A percentile compares a stretch with the other conserved stretches of the same genome.
Evolutionary conservation across 1,140 invertebrate genomes (phyloP).

Genomic region (Mercenaria mercenaria): DNA sequence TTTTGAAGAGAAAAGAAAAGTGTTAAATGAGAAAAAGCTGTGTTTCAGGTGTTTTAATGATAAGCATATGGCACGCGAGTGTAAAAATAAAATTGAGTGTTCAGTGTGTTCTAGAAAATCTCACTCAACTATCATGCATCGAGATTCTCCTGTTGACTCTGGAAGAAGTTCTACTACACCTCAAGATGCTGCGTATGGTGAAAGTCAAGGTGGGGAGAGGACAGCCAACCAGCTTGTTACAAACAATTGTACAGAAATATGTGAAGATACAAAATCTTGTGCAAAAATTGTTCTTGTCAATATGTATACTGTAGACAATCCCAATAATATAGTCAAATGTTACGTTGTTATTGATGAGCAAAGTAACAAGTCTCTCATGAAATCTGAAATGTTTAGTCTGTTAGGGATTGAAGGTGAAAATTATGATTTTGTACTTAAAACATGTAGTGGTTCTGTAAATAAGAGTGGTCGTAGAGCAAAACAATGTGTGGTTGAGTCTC

Average conservation of each 20-base stretch:
- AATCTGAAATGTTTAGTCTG: not conserved
- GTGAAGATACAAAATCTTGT: conserved; percentile 56
- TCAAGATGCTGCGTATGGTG: not conserved
- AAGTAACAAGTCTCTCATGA: conserved; percentile 35
- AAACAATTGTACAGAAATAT: not conserved
- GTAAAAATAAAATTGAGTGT: not conserved
- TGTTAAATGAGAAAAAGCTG: not conserved
- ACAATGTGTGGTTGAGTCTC: not conserved
- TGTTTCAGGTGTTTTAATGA: not conserved
- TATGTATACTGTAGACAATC: not conserved
- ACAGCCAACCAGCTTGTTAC: not conserved
- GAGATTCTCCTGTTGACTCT: too few species aligned
- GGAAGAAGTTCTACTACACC: not conserved
- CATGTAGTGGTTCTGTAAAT: not conserved
- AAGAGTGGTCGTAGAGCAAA: not conserved
- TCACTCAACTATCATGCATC: not conserved
- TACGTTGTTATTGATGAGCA: conserved; percentile 55
- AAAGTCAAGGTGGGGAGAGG: not conserved
- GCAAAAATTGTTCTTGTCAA: conserved; percentile 56
- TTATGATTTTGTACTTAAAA: too few species aligned
- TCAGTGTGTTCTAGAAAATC: not conserved
- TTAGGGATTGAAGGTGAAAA: not conserved
- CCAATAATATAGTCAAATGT: not conserved
- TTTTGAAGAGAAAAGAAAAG: not conserved
- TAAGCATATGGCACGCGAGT: not conserved